Evolutionary conservation across 2,113 vertebrate genomes (phyloP).

Genomic region (Apodemus speciosus): DNA sequence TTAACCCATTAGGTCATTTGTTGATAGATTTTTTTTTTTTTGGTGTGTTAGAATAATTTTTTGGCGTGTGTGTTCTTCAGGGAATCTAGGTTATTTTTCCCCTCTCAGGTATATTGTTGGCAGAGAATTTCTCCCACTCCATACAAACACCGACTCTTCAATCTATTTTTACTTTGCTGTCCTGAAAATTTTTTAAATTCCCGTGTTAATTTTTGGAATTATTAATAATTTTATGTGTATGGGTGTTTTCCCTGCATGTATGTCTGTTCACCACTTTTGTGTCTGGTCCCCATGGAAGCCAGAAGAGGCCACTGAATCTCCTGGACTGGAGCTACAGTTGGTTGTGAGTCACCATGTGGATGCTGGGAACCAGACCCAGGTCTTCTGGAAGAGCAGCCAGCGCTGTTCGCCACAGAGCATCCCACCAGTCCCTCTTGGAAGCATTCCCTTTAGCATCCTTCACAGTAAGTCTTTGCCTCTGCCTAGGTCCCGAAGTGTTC

Average conservation of each 20-base stretch:
- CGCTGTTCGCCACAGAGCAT: background rate
- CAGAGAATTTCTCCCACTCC: background rate
- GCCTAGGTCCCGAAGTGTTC: background rate
- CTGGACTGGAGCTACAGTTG: background rate
- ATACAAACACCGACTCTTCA: background rate
- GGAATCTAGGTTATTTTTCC: background rate
- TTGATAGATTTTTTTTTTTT: no score
- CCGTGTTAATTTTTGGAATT: background rate
- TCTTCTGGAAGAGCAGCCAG: background rate
- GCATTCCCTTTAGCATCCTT: background rate
- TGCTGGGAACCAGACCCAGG: background rate
- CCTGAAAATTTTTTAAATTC: background rate
- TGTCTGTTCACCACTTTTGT: background rate
- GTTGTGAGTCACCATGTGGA: background rate
- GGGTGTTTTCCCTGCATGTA: background rate
- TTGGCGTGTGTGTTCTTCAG: no score
- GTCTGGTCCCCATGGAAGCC: background rate
- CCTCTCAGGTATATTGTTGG: background rate
- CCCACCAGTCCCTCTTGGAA: background rate
- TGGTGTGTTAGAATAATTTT: no score
- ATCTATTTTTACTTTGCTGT: background rate
- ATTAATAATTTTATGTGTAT: background rate
- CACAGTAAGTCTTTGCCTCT: background rate
- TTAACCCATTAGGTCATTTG: background rate
- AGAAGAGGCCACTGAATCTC: background rate